Percentiles rank a stretch among this genome's conserved stretches.
These are phyloP conservation scores for Bombycilla garrulus DNA, from an alignment of 2,113 vertebrate genomes.

Conservation along the genomic window DNA sequence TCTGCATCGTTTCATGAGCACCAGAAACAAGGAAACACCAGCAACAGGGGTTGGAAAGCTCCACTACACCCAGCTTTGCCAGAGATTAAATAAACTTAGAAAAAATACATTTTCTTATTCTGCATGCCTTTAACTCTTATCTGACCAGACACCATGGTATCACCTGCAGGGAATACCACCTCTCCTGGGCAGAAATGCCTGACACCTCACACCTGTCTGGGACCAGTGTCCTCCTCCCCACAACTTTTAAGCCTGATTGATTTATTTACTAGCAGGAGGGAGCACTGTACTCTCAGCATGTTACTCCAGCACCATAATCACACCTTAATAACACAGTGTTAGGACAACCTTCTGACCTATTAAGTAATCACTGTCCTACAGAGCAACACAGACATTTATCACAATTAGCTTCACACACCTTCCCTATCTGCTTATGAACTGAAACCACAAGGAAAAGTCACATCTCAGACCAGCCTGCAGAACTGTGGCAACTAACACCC, in stretches of 20 bases:
- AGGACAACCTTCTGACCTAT: background rate
- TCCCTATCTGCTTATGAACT: background rate
- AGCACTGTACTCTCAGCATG: background rate
- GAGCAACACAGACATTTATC: background rate
- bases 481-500: background rate
- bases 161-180: background rate
- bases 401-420: background rate
- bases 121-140: background rate
- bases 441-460: background rate
- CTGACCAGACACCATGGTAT: background rate
- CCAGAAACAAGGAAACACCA: background rate
- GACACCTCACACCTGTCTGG: background rate
- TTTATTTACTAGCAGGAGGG: background rate
- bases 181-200: background rate
- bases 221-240: background rate
- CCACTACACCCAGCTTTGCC: background rate
- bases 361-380: background rate
- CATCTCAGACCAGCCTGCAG: background rate
- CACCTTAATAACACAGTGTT: background rate
- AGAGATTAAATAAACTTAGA: background rate
- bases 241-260: background rate
- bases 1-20: background rate
- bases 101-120: background rate
- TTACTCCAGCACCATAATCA: background rate
- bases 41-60: background rate